Evolutionary conservation across 2,888 invertebrate species (phyloP).

Genomic region (Drosophila antonietae): DNA sequence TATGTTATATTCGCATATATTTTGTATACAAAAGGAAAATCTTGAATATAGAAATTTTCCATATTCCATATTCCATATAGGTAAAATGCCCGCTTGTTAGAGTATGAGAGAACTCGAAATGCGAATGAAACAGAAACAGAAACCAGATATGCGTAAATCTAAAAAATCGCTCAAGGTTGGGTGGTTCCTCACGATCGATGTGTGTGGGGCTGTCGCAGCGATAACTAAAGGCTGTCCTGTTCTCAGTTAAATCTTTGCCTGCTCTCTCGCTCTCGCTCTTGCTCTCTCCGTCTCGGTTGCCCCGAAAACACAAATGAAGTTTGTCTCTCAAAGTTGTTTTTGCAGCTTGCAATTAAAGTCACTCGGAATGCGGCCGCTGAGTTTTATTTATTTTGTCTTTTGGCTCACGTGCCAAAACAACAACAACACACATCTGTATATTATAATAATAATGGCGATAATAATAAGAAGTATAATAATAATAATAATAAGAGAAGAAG

Average conservation of each 20-base stretch:
- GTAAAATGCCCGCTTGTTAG: neutral
- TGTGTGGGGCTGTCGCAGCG: constrained; percentile 7
- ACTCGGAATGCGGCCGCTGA: constrained; percentile 46
- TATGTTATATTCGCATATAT: too few species aligned
- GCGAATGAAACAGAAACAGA: constrained; percentile 25
- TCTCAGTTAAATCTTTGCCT: constrained; percentile 1
- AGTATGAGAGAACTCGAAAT: constrained; percentile 9
- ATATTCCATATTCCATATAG: neutral
- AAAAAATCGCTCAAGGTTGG: constrained; percentile 34
- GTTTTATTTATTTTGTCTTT: constrained; percentile 23
- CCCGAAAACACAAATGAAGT: neutral
- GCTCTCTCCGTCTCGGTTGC: neutral
- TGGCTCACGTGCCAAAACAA: constrained; percentile 47
- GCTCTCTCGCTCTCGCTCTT: neutral
- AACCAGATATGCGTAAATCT: constrained; percentile 35
- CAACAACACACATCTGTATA: constrained; percentile 4
- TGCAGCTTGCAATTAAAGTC: constrained; percentile 47
- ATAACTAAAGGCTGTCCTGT: constrained; percentile 13
- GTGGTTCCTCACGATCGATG: constrained; percentile 20
- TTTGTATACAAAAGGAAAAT: too few species aligned
- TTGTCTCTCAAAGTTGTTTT: constrained; percentile 35
- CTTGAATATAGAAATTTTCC: too few species aligned
- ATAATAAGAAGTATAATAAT: constrained; percentile 6
- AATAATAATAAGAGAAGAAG: constrained; percentile 3
- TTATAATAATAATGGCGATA: constrained; percentile 8